A percentile compares a stretch with the other conserved stretches of the same genome.
phyloP scores from a whole-genome alignment of 2,113 vertebrate species.

The Syngnathus floridae region DNA sequence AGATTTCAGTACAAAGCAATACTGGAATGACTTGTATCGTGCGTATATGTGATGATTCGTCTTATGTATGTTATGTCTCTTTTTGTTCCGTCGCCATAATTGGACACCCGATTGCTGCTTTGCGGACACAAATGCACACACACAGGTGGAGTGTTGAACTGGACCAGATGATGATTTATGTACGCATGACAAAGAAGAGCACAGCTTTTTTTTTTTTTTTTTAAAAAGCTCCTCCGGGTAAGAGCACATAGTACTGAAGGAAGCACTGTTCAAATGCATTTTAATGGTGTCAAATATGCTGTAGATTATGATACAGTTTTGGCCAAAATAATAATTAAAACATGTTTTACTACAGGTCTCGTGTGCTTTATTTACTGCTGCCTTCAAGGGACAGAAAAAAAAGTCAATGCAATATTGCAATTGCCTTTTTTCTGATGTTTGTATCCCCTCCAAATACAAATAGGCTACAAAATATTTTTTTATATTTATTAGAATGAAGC shows the following conservation, averaged over 20 bases:
- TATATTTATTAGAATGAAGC: too few relatives aligned
- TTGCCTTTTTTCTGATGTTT: too few relatives aligned
- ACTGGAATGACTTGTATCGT: neutral
- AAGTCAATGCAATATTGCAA: too few relatives aligned
- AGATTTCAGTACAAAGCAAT: neutral
- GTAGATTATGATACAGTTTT: conserved; percentile 66
- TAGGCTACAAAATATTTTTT: too few relatives aligned
- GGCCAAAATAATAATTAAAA: conserved; percentile 70
- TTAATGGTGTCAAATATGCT: conserved; percentile 68
- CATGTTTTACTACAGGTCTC: conserved; percentile 62
- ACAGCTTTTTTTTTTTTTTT: conserved; percentile 45
- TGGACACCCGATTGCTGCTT: neutral
- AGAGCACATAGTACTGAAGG: conserved; percentile 70
- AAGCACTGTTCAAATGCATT: conserved; percentile 68
- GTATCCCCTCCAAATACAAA: too few relatives aligned
- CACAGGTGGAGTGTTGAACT: conserved; percentile 1
- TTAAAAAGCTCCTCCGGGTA: conserved; percentile 50
- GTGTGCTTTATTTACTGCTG: conserved; percentile 25
- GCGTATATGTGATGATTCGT: neutral
- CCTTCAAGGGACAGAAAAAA: neutral
- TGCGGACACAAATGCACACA: conserved; percentile 19
- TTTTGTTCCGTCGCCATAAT: neutral
- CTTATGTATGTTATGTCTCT: neutral
- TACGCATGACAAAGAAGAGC: conserved; percentile 63
- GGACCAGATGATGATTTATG: conserved; percentile 34